These are phyloP conservation scores for Monarcha castaneiventris DNA, from an alignment of 2,113 vertebrate species.

Conservation along the genomic window DNA sequence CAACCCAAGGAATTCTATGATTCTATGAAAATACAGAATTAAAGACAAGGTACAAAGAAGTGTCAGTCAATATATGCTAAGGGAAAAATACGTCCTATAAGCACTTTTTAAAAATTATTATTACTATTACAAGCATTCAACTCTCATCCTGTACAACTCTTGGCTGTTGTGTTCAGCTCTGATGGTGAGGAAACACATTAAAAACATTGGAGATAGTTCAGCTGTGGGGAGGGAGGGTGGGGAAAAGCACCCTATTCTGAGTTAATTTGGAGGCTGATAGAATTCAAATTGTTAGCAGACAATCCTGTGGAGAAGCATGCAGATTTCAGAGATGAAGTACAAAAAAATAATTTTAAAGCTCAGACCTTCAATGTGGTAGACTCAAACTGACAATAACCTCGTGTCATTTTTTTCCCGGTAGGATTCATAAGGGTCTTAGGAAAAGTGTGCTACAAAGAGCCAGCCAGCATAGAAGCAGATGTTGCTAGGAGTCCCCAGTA, in stretches of 20 bases:
- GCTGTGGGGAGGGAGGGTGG: no score
- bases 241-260: background rate
- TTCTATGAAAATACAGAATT: background rate
- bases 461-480: background rate
- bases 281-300: background rate
- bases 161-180: background rate
- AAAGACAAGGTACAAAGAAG: background rate
- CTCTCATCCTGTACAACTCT: background rate
- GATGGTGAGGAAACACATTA: background rate
- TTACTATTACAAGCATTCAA: background rate
- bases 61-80: background rate
- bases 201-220: background rate
- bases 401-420: background rate
- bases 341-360: background rate
- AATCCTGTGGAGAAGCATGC: rapidly evolving
- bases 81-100: background rate
- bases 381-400: background rate
- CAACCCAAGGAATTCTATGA: background rate
- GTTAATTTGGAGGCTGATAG: background rate
- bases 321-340: background rate
- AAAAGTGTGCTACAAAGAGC: background rate
- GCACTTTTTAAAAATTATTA: background rate
- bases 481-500: background rate
- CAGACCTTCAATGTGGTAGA: background rate
- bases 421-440: background rate